phyloP scores from a whole-genome alignment of 2,113 vertebrate species.

The Megaceryle maxima region DNA sequence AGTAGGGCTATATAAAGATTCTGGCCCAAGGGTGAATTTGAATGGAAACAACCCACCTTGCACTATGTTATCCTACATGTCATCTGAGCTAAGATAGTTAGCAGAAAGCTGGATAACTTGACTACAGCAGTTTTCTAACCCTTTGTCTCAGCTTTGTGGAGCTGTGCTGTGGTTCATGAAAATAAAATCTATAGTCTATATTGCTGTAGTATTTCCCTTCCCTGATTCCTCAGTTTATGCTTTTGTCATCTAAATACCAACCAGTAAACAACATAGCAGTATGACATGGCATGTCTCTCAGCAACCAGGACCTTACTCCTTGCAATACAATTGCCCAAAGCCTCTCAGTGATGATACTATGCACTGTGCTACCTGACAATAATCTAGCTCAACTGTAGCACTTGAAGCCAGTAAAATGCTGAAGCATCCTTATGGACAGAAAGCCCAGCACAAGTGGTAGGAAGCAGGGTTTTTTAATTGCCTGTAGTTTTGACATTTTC shows the following conservation, averaged over 20 bases:
- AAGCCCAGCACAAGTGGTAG: not conserved
- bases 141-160: not conserved
- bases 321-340: not conserved
- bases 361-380: not conserved
- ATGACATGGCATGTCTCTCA: accelerated
- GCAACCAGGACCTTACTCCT: not conserved
- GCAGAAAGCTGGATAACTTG: not conserved
- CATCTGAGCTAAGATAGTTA: not conserved
- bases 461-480: not conserved
- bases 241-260: not conserved
- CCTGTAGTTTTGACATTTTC: not conserved
- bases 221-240: not conserved
- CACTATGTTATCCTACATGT: not conserved
- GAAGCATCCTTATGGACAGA: not conserved
- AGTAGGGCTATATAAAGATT: not conserved
- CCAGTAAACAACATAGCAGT: not conserved
- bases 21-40: not conserved
- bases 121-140: not conserved
- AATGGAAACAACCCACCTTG: not conserved
- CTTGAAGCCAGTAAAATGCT: not conserved
- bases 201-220: not conserved
- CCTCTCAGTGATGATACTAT: not conserved
- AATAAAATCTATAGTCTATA: not conserved
- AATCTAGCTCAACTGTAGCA: not conserved
- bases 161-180: not conserved